Evolutionary conservation across 2,113 vertebrate species (phyloP).

Genomic region (Osmerus eperlanus): DNA sequence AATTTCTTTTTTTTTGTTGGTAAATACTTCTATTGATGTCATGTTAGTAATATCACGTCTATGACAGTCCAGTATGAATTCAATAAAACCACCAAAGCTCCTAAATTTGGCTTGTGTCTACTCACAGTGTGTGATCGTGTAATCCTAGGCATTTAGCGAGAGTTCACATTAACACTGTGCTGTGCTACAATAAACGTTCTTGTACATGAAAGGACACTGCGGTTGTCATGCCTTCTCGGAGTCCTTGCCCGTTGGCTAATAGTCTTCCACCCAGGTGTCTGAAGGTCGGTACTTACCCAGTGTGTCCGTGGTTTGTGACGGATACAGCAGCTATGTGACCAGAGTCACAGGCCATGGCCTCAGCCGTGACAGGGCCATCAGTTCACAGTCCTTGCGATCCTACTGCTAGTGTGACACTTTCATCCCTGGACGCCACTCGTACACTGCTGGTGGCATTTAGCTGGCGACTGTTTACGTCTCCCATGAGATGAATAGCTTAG

Average conservation of each 20-base stretch:
- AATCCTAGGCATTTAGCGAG: slow-evolving; percentile 47
- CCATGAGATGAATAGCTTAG: no score
- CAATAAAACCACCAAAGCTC: slow-evolving; percentile 44
- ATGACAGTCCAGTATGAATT: slow-evolving; percentile 46
- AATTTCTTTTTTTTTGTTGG: slow-evolving; percentile 40
- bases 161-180: slow-evolving; percentile 3
- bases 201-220: no score
- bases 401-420: slow-evolving; percentile 14
- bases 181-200: no score
- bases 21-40: slow-evolving; percentile 47
- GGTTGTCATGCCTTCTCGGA: neutral
- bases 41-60: slow-evolving; percentile 49
- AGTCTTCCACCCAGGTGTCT: neutral
- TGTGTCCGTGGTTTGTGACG: slow-evolving; percentile 21
- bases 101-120: slow-evolving; percentile 32
- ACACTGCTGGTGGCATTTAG: no score
- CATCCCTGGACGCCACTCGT: neutral
- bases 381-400: slow-evolving; percentile 35
- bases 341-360: slow-evolving; percentile 23
- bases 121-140: slow-evolving; percentile 34
- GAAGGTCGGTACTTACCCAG: slow-evolving; percentile 10
- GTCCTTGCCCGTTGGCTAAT: neutral
- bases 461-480: no score
- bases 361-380: neutral
- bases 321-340: slow-evolving; percentile 28